Conservation (phyloP, 2,113 vertebrate genomes). For the Ammodytes dubius region DNA sequence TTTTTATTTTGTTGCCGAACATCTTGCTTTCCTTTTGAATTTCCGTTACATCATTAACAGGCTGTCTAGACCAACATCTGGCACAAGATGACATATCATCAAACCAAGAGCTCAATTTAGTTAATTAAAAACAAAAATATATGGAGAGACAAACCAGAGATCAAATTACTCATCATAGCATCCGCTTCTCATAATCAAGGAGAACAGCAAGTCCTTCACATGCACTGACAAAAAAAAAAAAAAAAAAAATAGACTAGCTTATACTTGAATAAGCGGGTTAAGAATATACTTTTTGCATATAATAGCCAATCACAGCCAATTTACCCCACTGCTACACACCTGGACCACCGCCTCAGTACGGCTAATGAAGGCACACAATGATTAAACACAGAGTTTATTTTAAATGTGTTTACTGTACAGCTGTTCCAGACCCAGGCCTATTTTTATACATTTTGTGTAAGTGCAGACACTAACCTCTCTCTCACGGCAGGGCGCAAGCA, state of each 20-base stretch:
- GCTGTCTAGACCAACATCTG: background rate
- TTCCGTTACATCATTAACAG: background rate
- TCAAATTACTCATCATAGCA: background rate
- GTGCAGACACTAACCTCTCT: constrained; percentile 46
- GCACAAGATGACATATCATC: background rate
- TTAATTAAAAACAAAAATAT: background rate
- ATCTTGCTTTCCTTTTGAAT: background rate
- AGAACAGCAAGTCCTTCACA: constrained; percentile 21
- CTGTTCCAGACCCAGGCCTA: constrained; percentile 39
- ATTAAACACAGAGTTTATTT: constrained; percentile 69
- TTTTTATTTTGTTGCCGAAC: background rate
- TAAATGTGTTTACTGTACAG: constrained; percentile 58
- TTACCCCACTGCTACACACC: constrained; percentile 62
- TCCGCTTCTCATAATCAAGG: background rate
- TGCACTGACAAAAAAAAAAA: constrained; percentile 28
- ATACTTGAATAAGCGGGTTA: constrained; percentile 52
- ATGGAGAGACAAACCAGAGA: background rate
- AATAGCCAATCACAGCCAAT: constrained; percentile 50
- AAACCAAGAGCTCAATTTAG: background rate
- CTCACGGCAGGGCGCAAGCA: constrained; percentile 24
- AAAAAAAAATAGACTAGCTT: constrained; percentile 20
- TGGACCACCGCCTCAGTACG: constrained; percentile 65
- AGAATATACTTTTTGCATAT: constrained; percentile 55
- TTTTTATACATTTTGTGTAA: constrained; percentile 55
- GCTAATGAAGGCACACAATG: constrained; percentile 55